Evolutionary conservation across 64 coral and sea anemone genomes (phyloP).

Genomic region (Orbicella faveolata): DNA sequence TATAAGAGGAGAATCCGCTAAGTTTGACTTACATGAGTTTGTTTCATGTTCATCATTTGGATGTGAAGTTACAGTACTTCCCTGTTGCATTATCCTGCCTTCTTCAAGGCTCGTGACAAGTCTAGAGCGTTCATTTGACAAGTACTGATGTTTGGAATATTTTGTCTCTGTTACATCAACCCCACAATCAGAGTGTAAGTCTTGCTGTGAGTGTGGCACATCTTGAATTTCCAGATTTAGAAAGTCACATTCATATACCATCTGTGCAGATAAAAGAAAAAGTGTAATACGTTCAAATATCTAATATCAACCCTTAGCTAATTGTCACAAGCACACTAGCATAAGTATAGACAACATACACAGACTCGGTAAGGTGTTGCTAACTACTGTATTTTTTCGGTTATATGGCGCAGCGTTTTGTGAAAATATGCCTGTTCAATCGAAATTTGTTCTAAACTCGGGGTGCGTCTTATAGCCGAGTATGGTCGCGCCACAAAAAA

Average conservation of each 20-base stretch:
- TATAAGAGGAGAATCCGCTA: not conserved
- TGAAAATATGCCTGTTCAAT: too few species aligned
- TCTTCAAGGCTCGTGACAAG: not conserved
- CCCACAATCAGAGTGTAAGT: not conserved
- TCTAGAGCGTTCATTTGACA: not conserved
- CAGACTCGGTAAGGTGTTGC: too few species aligned
- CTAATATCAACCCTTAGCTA: not conserved
- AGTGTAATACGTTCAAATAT: not conserved
- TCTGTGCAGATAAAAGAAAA: slow-evolving; percentile 43
- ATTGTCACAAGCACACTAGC: too few species aligned
- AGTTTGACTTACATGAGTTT: not conserved
- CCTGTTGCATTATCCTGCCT: too few species aligned
- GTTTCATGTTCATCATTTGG: not conserved
- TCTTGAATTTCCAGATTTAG: slow-evolving; percentile 65
- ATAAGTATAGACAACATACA: too few species aligned
- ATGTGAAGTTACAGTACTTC: not conserved
- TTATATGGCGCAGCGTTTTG: too few species aligned
- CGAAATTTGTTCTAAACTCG: too few species aligned
- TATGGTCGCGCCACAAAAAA: too few species aligned
- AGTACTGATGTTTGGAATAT: not conserved
- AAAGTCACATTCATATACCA: slow-evolving; percentile 94
- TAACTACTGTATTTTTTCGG: too few species aligned
- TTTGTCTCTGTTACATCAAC: not conserved
- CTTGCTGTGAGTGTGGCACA: not conserved
- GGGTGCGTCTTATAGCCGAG: too few species aligned